phyloP scores from a whole-genome alignment of 2,113 vertebrate species.

The Laticauda laticaudata region DNA sequence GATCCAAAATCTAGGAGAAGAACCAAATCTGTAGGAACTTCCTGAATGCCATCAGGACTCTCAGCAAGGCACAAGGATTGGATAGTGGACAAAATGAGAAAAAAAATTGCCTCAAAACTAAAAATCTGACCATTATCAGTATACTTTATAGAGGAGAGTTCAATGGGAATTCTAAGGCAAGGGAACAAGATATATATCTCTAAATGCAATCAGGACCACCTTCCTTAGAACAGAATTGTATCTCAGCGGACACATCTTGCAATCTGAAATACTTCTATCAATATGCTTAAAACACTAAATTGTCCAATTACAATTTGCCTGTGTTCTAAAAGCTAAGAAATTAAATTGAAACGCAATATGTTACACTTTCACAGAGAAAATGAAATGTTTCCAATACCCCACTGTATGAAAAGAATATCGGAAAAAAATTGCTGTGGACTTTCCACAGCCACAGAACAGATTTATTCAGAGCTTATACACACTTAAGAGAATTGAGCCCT shows the following conservation, averaged over 20 bases:
- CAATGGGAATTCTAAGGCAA: not conserved
- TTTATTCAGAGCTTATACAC: slow-evolving; percentile 27
- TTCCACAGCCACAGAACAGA: not conserved
- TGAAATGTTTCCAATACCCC: not conserved
- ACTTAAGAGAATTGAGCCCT: not conserved
- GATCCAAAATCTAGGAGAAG: not conserved
- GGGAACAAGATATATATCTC: not conserved
- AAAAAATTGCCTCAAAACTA: not conserved
- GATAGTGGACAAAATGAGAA: not conserved
- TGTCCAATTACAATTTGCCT: slow-evolving; percentile 7
- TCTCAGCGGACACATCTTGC: not conserved
- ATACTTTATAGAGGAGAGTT: not conserved
- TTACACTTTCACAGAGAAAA: not conserved
- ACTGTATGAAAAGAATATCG: not conserved
- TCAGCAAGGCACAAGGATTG: not conserved
- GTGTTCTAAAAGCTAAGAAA: slow-evolving; percentile 4
- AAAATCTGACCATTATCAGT: not conserved
- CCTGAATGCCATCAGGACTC: not conserved
- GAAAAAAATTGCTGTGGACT: not conserved
- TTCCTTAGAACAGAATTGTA: not conserved
- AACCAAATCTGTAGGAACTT: not conserved
- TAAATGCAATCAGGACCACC: not conserved
- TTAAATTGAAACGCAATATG: slow-evolving; percentile 1
- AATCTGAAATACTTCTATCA: slow-evolving; percentile 11
- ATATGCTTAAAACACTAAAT: slow-evolving; percentile 17